A percentile compares a stretch with the other conserved stretches of the same genome.
Conservation (phyloP, 2,888 invertebrate species). For the Biston stratarius region DNA sequence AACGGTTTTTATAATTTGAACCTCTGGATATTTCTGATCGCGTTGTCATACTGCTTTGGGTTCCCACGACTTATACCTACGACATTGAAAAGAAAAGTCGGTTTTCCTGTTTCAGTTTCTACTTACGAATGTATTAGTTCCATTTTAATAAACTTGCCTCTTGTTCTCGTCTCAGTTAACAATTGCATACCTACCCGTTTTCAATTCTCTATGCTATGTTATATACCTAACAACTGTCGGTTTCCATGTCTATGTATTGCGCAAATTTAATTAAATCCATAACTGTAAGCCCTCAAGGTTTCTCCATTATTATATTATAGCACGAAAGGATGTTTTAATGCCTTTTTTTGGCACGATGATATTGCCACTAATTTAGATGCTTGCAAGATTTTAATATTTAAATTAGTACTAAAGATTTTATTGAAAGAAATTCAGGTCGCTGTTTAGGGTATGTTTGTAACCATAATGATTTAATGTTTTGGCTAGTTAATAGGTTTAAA, state of each 20-base stretch:
- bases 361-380: constrained; percentile 11
- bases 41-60: constrained; percentile 15
- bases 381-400: not conserved
- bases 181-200: constrained; percentile 5
- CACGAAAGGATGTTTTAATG: constrained; percentile 29
- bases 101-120: constrained; percentile 33
- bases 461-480: not conserved
- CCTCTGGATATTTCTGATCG: constrained; percentile 29
- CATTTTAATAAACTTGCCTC: not conserved
- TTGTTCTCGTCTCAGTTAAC: not conserved
- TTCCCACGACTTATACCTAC: constrained; percentile 21
- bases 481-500: not conserved
- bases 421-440: not conserved
- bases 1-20: constrained; percentile 33
- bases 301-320: constrained; percentile 26
- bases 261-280: constrained; percentile 26
- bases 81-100: constrained; percentile 35
- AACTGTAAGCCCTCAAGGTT: constrained; percentile 26
- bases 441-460: not conserved
- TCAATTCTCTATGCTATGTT: constrained; percentile 11
- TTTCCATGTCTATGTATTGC: constrained; percentile 26
- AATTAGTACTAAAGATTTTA: not conserved
- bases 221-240: not conserved
- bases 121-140: constrained; percentile 3
- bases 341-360: constrained; percentile 13